Base-by-base conservation (phyloP, 2,888 invertebrate genomes). In the Drosophila mayaguana region DNA sequence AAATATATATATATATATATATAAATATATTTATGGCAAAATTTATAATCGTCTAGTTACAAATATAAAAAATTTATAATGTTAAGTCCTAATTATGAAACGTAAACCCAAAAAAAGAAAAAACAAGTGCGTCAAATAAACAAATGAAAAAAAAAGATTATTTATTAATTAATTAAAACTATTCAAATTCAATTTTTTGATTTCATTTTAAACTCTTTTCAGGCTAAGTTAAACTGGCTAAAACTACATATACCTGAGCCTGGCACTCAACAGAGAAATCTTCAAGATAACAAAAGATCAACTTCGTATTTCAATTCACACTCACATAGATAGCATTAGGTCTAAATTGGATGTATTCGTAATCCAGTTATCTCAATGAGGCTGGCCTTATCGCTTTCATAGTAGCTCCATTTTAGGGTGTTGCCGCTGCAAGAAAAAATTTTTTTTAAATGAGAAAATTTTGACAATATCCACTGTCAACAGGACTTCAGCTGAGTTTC, bases 21-120 rank as follows among this genome's bases (percentile, higher is more conserved):
- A 28, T 18, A 50, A 75, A 54, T 56, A 62, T 64, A 79, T 71
- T 75, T 61, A 79, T 59, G 53, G 53, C 69, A 77, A 80, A 67
- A 67, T 81, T 87, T 81, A 89, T 89, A 89, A 87, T 84, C 79
- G 84, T 83, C 84, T 85, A 84, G 89, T 86, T 72, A 83, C 63
- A 69, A 57, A 68, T 64, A 62, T 20, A 45, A 36, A 61, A 62
- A 46, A 53, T 42, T 42, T 65, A 45, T 72, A 57, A 50, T 16
- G 11, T 14, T 54, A 59, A 63, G 51, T 55, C 28, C 51, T 61
- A 56, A 56, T 45, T 60, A 69, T 40, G 11, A 53, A 57, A 42
- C 36, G 22, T 40, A 56, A 70, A 55, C 11, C 11, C 55, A 69
- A 46, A 12, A 18, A 16, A 16, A 14, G n/a, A 48, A 63, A n/a